These are phyloP conservation scores for Horisme vitalbata DNA, from an alignment of 2,888 invertebrate species.

Conservation along the genomic window DNA sequence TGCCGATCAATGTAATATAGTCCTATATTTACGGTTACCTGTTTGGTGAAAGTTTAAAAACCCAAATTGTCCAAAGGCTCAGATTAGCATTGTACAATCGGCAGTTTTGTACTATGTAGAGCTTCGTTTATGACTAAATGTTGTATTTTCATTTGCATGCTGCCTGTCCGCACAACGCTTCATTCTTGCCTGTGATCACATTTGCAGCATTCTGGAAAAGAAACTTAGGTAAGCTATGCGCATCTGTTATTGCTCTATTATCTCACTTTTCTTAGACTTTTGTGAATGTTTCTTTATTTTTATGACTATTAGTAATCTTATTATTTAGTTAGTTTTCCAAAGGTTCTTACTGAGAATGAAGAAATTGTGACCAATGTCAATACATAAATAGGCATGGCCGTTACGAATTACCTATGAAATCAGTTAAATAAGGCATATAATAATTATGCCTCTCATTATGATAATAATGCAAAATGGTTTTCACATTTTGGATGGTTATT, in stretches of 20 bases:
- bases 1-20: too few species aligned
- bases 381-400: too few species aligned
- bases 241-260: constrained; percentile 41
- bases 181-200: constrained; percentile 78
- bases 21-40: too few species aligned
- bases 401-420: too few species aligned
- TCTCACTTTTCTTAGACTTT: constrained; percentile 30
- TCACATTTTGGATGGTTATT: too few species aligned
- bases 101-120: constrained; percentile 18
- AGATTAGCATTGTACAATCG: not conserved
- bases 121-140: constrained; percentile 62
- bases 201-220: constrained; percentile 91
- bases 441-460: too few species aligned
- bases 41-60: not conserved
- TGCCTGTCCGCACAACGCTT: constrained; percentile 83
- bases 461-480: too few species aligned
- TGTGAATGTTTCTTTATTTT: constrained; percentile 29
- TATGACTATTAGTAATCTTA: not conserved
- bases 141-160: constrained; percentile 81
- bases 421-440: too few species aligned
- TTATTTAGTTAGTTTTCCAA: too few species aligned
- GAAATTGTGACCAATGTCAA: too few species aligned
- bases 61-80: not conserved
- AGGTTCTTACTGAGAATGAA: too few species aligned
- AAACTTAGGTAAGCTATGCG: constrained; percentile 89